phyloP scores from a whole-genome alignment of 2,888 invertebrate species.

The Miltochrista miniata region DNA sequence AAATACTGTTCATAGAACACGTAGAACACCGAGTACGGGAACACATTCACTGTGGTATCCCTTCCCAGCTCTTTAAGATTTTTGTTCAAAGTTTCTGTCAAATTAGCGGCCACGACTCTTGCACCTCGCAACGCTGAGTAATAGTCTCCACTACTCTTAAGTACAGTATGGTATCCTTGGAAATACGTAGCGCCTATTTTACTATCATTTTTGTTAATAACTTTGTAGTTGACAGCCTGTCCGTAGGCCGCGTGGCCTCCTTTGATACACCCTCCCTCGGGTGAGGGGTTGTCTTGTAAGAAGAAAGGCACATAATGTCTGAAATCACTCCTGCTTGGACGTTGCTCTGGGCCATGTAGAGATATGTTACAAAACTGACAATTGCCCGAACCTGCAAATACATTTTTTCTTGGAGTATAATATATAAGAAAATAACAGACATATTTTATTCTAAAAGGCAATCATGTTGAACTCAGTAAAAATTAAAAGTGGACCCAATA shows the following conservation, averaged over 20 bases:
- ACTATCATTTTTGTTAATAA: conserved; percentile 49
- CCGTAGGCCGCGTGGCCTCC: conserved; percentile 94
- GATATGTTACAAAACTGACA: conserved; percentile 82
- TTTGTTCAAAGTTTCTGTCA: conserved; percentile 85
- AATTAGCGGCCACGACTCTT: conserved; percentile 89
- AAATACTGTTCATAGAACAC: conserved; percentile 99
- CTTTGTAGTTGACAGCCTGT: conserved; percentile 86
- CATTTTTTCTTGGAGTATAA: background rate
- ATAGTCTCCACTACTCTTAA: conserved; percentile 95
- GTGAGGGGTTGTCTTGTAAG: conserved; percentile 88
- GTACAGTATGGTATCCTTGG: conserved; percentile 91
- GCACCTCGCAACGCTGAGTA: conserved; percentile 95
- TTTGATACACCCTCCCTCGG: conserved; percentile 88
- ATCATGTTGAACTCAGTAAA: background rate
- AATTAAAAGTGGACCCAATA: background rate
- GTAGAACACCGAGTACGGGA: conserved; percentile 97
- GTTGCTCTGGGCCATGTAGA: conserved; percentile 69
- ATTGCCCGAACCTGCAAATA: background rate
- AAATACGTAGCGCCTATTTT: conserved; percentile 91
- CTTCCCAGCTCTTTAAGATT: conserved; percentile 78
- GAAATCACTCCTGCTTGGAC: conserved; percentile 87
- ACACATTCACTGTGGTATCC: conserved; percentile 85
- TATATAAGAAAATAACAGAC: no score
- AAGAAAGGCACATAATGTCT: conserved; percentile 91
- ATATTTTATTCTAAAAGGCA: no score